phyloP scores from a whole-genome alignment of 2,113 vertebrate species.

The Plecturocebus donacophilus region DNA sequence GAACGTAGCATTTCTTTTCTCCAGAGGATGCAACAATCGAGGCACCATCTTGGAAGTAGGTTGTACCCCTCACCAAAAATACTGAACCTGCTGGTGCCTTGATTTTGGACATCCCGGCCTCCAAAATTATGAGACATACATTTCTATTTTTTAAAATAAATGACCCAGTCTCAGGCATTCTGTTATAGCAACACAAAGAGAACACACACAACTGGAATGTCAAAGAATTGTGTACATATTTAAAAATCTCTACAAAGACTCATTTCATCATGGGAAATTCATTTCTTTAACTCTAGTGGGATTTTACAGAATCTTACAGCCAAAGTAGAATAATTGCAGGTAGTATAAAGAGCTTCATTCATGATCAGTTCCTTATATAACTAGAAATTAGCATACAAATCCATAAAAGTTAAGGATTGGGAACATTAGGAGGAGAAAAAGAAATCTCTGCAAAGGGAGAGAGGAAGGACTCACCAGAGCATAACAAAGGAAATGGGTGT shows the following conservation, averaged over 20 bases:
- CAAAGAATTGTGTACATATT: not conserved
- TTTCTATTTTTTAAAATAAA: not conserved
- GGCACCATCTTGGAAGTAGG: no score
- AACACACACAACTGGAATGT: not conserved
- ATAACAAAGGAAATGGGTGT: not conserved
- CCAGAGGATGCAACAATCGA: not conserved
- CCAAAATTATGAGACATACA: not conserved
- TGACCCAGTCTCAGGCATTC: not conserved
- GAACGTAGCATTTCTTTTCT: not conserved
- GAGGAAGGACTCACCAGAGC: not conserved
- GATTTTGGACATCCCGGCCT: not conserved
- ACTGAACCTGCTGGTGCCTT: not conserved
- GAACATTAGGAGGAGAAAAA: not conserved
- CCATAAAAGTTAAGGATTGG: not conserved
- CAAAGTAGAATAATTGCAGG: not conserved
- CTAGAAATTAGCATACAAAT: not conserved
- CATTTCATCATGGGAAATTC: not conserved
- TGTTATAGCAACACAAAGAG: not conserved
- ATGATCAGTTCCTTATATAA: not conserved
- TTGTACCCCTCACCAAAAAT: not conserved
- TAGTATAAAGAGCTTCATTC: not conserved
- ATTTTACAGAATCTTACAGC: not conserved
- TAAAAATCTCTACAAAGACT: not conserved
- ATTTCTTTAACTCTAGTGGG: not conserved
- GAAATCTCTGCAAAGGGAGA: no score